These are phyloP conservation scores for Lepeophtheirus nordmannii DNA, from an alignment of 2,888 invertebrate species.

Conservation along the genomic window DNA sequence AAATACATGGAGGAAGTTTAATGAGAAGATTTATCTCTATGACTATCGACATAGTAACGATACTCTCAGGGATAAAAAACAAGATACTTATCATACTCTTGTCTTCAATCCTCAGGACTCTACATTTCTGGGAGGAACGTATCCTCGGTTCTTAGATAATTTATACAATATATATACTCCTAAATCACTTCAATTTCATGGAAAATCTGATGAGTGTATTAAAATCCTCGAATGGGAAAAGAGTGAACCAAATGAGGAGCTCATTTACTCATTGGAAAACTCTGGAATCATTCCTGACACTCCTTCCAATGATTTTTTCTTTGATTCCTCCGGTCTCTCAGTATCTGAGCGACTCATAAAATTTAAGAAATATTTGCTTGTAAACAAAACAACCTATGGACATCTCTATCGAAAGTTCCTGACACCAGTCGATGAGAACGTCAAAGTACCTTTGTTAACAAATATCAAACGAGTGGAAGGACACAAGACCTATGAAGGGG, in stretches of 20 bases:
- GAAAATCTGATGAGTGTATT: background rate
- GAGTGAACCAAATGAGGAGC: background rate
- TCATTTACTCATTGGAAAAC: background rate
- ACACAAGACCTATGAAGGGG: background rate
- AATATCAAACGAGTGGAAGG: background rate
- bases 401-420: background rate
- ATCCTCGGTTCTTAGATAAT: conserved; percentile 2
- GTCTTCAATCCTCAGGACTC: background rate
- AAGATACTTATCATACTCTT: background rate
- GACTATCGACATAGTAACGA: background rate
- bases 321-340: background rate
- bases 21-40: background rate
- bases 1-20: background rate
- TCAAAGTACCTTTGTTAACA: background rate
- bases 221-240: background rate
- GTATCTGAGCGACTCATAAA: background rate
- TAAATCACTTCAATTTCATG: background rate
- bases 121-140: background rate
- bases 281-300: background rate
- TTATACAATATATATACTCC: background rate
- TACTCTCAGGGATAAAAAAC: background rate
- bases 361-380: background rate
- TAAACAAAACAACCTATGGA: background rate
- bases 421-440: background rate
- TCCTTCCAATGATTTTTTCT: background rate